Evolutionary conservation across 2,888 invertebrate genomes (phyloP).

Genomic region (Ormyrus nitidulus): DNA sequence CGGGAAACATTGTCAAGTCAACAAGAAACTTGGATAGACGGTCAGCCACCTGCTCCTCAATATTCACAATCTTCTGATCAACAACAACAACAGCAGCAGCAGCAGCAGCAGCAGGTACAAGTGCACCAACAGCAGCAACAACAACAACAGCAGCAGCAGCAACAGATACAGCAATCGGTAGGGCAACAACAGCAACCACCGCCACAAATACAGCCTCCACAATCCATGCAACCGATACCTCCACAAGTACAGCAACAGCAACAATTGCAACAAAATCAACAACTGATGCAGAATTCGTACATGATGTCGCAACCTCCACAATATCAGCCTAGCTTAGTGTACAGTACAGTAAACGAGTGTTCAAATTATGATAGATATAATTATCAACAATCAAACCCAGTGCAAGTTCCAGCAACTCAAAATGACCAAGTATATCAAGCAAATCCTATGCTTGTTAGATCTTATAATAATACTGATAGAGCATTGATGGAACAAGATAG

Average conservation of each 20-base stretch:
- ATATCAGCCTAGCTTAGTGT: slow-evolving; percentile 63
- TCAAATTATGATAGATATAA: slow-evolving; percentile 61
- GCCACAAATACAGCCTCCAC: too few species aligned
- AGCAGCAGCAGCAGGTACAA: slow-evolving; percentile 60
- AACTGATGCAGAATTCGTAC: slow-evolving; percentile 54
- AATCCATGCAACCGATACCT: too few species aligned
- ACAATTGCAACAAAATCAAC: slow-evolving; percentile 53
- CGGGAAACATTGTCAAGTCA: slow-evolving; percentile 76
- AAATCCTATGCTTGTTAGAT: slow-evolving; percentile 59
- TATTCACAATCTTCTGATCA: slow-evolving; percentile 61
- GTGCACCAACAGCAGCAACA: slow-evolving; percentile 46
- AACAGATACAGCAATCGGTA: slow-evolving; percentile 47
- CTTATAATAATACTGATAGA: slow-evolving; percentile 61
- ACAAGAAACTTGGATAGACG: slow-evolving; percentile 71
- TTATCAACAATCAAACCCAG: slow-evolving; percentile 59
- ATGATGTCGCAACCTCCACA: slow-evolving; percentile 63
- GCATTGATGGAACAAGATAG: slow-evolving; percentile 60
- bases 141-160: slow-evolving; percentile 53
- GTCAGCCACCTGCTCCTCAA: slow-evolving; percentile 66
- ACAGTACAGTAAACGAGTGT: slow-evolving; percentile 60
- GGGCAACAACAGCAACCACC: slow-evolving; percentile 41
- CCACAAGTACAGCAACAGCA: slow-evolving; percentile 39
- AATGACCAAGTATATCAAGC: slow-evolving; percentile 64
- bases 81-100: slow-evolving; percentile 60
- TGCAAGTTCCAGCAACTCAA: slow-evolving; percentile 56